Evolutionary conservation across 2,113 vertebrate species (phyloP).

Genomic region (Leptosomus discolor): DNA sequence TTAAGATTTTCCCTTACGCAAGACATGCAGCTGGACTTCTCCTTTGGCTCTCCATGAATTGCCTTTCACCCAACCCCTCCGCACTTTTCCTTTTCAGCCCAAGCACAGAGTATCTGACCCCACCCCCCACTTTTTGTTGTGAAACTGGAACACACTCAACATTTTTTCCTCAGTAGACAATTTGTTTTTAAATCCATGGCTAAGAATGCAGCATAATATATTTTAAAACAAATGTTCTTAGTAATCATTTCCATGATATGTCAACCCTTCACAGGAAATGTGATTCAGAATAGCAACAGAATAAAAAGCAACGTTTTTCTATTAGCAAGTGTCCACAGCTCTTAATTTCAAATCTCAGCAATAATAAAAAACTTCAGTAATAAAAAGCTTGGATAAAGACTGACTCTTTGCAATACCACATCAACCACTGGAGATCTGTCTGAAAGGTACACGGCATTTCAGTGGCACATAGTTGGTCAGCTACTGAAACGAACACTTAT

Average conservation of each 20-base stretch:
- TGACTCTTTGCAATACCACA: background rate
- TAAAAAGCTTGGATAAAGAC: background rate
- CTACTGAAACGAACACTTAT: background rate
- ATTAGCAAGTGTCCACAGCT: background rate
- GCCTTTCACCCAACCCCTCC: background rate
- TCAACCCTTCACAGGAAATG: constrained; percentile 23
- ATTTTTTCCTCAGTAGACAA: constrained; percentile 55
- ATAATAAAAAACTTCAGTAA: background rate
- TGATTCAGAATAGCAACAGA: constrained; percentile 22
- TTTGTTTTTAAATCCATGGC: constrained; percentile 62
- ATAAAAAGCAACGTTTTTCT: background rate
- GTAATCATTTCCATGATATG: constrained; percentile 58
- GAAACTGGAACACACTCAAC: constrained; percentile 41
- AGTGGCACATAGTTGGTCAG: background rate
- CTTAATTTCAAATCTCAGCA: background rate
- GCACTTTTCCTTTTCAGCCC: background rate
- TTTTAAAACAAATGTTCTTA: constrained; percentile 53
- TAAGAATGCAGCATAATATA: constrained; percentile 42
- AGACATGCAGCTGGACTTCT: background rate
- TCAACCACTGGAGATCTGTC: background rate
- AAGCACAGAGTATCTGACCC: background rate
- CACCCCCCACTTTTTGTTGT: background rate
- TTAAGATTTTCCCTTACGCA: background rate
- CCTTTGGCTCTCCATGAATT: background rate
- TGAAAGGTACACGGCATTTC: background rate